Base-by-base conservation (phyloP, 2,113 vertebrate species). In the Silurus meridionalis region DNA sequence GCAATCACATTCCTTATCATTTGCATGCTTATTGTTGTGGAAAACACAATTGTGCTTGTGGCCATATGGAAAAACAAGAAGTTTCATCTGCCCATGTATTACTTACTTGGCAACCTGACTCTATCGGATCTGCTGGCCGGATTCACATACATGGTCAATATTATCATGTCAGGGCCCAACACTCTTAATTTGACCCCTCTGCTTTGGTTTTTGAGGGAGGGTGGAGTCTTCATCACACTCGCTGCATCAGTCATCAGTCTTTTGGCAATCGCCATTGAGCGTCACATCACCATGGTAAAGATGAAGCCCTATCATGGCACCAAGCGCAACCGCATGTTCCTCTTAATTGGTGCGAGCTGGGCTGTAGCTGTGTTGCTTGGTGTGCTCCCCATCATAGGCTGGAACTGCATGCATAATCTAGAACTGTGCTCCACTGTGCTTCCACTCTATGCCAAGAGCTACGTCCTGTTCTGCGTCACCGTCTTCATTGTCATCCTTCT, bases 11-110 rank as follows among this genome's bases (percentile, higher is more conserved):
- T 96, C 84, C 88, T 97, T 87, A 92, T 95, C 14, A 93, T 97
- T 75, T 98, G 97, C 85, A 89, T 95, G 2, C 89, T 97, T 87
- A 98, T 97, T 23, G 93, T 97, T 46, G 88, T 96, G 87, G 97
- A 97, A 94, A 98, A 98, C 69, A 88, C 96, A 8, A 92, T 97
- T 23, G 96, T 98, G 77, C 94, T 98, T 67, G 69, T 96, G 0
- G 96, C 96, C 88, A 95, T 98, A 37, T 96, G 95, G 93, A 95
- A 92, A 88, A 97, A 97, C 93, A 96, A 97, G 88, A 97, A 97
- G 90, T 97, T 98, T 86, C 97, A 97, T 82, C 90, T 96, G 52
- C 97, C 97, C 83, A 97, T 97, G 96, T 98, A 96, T 89, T 96
- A 97, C 90, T 93, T 98, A 14, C 92, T 97, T 79, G 97, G 97